These are phyloP conservation scores for Galeopsomyia nigrocyanea DNA, from an alignment of 2,888 invertebrate genomes.

Conservation along the genomic window DNA sequence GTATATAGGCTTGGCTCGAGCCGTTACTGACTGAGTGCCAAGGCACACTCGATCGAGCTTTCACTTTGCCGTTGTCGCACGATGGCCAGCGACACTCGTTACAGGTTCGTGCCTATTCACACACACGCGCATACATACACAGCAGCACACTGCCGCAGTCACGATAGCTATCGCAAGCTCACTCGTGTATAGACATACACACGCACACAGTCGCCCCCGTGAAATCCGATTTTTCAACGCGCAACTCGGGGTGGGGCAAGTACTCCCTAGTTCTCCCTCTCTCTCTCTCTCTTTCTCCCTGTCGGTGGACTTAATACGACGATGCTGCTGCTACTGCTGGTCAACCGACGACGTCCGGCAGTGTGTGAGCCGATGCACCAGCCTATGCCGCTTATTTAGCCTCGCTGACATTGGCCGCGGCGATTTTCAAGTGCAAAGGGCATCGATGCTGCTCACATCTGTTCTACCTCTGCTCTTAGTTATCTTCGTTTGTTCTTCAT, in stretches of 20 bases:
- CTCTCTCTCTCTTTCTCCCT: conserved; percentile 1
- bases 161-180: background rate
- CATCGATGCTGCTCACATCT: no score
- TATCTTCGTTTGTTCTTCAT: no score
- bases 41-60: no score
- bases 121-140: background rate
- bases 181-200: background rate
- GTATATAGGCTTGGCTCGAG: background rate
- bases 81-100: conserved; percentile 38
- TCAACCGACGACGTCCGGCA: no score
- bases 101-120: conserved; percentile 33
- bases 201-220: conserved; percentile 5
- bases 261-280: conserved; percentile 4
- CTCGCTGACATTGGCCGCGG: no score
- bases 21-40: background rate
- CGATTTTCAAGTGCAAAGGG: no score
- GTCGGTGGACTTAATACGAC: no score
- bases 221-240: conserved; percentile 26
- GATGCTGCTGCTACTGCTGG: no score
- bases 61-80: conserved; percentile 9
- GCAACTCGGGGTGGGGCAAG: background rate
- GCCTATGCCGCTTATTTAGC: no score
- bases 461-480: no score
- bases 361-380: no score
- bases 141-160: background rate